Conservation (phyloP, 1,140 invertebrate genomes). For the Brachionus manjavacas region DNA sequence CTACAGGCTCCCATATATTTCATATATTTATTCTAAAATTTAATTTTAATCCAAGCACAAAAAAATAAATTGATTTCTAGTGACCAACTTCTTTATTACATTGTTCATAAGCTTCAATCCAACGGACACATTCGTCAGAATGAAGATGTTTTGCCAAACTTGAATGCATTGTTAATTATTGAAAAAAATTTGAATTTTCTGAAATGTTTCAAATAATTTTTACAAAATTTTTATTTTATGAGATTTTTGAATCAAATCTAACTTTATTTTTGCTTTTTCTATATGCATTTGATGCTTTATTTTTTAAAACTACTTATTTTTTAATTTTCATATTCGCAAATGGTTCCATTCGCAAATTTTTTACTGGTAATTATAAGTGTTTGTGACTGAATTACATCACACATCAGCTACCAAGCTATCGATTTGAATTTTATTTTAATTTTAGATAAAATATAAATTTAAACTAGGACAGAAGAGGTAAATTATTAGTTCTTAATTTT, state of each 20-base stretch:
- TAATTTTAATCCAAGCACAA: not conserved
- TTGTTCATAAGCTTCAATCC: conserved; percentile 35
- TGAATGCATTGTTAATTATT: conserved; percentile 12
- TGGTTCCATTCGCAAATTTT: no score
- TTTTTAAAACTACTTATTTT: no score
- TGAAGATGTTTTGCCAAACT: conserved; percentile 34
- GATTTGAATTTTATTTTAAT: no score
- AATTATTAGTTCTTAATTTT: no score
- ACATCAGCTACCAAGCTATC: no score
- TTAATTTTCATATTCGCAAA: no score
- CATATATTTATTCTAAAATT: conserved; percentile 35
- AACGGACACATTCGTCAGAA: conserved; percentile 20
- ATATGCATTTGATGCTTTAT: not conserved
- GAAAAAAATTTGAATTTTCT: not conserved
- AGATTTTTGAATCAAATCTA: not conserved
- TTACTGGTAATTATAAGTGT: no score
- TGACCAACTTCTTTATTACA: conserved; percentile 15
- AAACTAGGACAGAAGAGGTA: no score
- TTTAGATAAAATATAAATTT: no score
- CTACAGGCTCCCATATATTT: not conserved
- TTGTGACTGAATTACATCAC: no score
- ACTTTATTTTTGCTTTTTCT: not conserved
- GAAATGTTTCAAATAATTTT: not conserved
- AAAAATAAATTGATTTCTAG: not conserved
- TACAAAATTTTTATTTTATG: not conserved